These are phyloP conservation scores for Heteractis magnifica DNA, from an alignment of 92 coral and sea anemone genomes.

Conservation along the genomic window DNA sequence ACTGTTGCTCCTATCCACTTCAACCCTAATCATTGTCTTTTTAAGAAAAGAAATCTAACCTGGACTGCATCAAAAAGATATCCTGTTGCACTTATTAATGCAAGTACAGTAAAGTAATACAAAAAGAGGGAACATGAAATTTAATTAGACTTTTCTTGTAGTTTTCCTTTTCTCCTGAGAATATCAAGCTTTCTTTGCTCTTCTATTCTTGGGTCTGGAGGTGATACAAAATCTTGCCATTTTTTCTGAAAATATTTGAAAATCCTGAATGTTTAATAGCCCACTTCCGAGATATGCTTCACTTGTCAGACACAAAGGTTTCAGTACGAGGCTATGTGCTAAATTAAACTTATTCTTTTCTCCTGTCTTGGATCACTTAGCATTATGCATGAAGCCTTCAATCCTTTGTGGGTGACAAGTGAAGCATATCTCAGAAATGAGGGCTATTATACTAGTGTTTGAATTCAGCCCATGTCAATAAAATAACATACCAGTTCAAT, in stretches of 20 bases:
- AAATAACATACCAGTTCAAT: slow-evolving; percentile 67
- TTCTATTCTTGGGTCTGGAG: slow-evolving; percentile 87
- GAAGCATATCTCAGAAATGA: too few relatives aligned
- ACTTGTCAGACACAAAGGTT: too few relatives aligned
- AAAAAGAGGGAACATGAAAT: not conserved
- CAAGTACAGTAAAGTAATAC: not conserved
- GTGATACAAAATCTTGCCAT: slow-evolving; percentile 96
- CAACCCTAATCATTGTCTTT: too few relatives aligned
- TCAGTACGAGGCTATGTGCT: too few relatives aligned
- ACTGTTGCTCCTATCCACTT: too few relatives aligned
- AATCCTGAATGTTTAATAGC: not conserved
- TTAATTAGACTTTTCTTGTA: slow-evolving; percentile 21
- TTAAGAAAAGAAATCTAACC: too few relatives aligned
- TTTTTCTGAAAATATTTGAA: slow-evolving; percentile 63
- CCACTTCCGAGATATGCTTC: not conserved
- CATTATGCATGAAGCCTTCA: too few relatives aligned
- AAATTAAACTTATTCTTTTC: too few relatives aligned
- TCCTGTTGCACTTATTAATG: too few relatives aligned
- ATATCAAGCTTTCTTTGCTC: slow-evolving; percentile 54
- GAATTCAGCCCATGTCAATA: not conserved
- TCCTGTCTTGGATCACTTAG: too few relatives aligned
- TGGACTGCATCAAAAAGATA: too few relatives aligned
- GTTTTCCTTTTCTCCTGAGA: slow-evolving; percentile 30
- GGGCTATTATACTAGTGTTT: not conserved
- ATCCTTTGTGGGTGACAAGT: too few relatives aligned